phyloP scores from a whole-genome alignment of 53 echinoderm and acorn worm species.

The Apostichopus leukothele region DNA sequence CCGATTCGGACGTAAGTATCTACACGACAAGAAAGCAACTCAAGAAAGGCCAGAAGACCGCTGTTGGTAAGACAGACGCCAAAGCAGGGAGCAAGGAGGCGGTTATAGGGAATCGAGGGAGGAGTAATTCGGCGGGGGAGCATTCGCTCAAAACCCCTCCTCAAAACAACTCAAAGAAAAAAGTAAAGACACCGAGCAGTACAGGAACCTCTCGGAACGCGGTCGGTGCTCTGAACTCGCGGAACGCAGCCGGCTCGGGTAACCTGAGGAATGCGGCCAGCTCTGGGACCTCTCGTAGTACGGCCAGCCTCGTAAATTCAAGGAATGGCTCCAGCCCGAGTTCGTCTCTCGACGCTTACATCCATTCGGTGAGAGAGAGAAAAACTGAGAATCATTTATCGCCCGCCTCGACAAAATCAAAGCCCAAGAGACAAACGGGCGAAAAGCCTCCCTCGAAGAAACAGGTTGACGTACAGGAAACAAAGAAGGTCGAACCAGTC shows the following conservation, averaged over 20 bases:
- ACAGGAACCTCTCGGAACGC: not conserved
- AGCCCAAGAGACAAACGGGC: not conserved
- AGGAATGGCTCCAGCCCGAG: not conserved
- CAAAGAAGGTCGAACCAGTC: not conserved
- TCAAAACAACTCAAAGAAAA: not conserved
- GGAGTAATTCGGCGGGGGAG: constrained; percentile 21
- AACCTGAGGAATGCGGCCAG: not conserved
- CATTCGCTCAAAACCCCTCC: not conserved
- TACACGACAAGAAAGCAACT: constrained; percentile 19
- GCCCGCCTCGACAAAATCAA: not conserved
- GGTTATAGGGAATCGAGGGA: not conserved
- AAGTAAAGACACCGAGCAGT: not conserved
- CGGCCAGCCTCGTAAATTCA: not conserved
- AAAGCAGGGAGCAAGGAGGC: constrained; percentile 2
- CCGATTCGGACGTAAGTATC: constrained; percentile 28
- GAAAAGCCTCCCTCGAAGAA: constrained; percentile 10
- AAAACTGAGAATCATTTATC: not conserved
- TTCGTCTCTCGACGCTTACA: constrained; percentile 37
- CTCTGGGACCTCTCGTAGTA: constrained; percentile 22
- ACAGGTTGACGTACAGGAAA: not conserved
- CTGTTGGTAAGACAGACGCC: not conserved
- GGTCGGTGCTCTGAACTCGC: not conserved
- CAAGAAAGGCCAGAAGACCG: constrained; percentile 1
- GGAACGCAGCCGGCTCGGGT: not conserved
- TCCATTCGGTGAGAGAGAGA: constrained; percentile 32